Conservation (phyloP, 2,113 vertebrate genomes). For the Verasper variegatus region DNA sequence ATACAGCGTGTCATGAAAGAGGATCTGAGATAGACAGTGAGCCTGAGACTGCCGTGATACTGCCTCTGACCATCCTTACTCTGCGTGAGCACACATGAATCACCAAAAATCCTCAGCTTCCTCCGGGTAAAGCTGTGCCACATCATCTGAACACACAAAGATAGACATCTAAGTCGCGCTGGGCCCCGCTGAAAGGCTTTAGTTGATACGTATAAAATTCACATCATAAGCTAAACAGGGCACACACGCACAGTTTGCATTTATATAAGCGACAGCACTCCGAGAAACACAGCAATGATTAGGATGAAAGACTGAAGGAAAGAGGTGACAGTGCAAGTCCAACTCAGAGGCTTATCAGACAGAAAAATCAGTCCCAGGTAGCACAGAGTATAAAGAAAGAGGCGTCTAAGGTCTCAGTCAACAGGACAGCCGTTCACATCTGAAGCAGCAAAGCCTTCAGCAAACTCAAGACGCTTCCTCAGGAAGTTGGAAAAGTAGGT, state of each 20-base stretch:
- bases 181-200: slow-evolving; percentile 9
- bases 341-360: too few relatives aligned
- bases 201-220: not conserved
- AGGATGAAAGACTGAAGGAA: too few relatives aligned
- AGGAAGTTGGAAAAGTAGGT: slow-evolving; percentile 59
- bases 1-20: not conserved
- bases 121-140: slow-evolving; percentile 40
- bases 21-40: slow-evolving; percentile 8
- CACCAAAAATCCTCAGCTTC: slow-evolving; percentile 48
- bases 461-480: slow-evolving; percentile 28
- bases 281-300: not conserved
- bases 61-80: slow-evolving; percentile 10
- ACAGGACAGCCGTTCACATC: slow-evolving; percentile 8
- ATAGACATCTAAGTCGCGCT: not conserved
- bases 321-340: not conserved
- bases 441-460: slow-evolving; percentile 9
- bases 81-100: slow-evolving; percentile 34
- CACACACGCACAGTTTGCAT: not conserved
- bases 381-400: not conserved
- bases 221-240: not conserved
- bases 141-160: slow-evolving; percentile 33
- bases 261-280: not conserved
- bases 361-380: not conserved
- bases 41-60: not conserved
- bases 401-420: slow-evolving; percentile 8